A percentile compares a stretch with the other conserved stretches of the same genome.
Evolutionary conservation across 2,888 invertebrate species (phyloP).

Genomic region (Ypsolopha sequella): DNA sequence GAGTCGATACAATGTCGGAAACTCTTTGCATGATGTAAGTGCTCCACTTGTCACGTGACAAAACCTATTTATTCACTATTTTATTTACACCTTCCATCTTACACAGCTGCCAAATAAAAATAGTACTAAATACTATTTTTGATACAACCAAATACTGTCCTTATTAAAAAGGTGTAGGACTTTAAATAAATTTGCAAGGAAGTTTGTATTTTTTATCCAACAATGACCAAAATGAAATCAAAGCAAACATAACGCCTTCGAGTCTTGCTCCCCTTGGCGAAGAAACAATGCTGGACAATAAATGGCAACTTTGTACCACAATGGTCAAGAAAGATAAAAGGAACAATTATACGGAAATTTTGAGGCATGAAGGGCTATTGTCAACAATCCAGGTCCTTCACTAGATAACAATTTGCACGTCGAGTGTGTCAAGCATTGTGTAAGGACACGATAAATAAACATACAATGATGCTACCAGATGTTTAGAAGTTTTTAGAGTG

Average conservation of each 20-base stretch:
- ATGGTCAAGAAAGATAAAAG: constrained; percentile 54
- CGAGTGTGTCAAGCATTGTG: constrained; percentile 46
- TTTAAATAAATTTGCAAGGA: constrained; percentile 8
- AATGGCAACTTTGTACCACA: constrained; percentile 58
- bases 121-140: constrained; percentile 7
- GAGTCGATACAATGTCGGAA: constrained; percentile 15
- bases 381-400: constrained; percentile 31
- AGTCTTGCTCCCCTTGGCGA: constrained; percentile 34
- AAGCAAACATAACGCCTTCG: constrained; percentile 61
- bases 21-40: constrained; percentile 25
- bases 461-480: constrained; percentile 56
- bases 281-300: constrained; percentile 58
- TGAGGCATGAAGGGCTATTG: constrained; percentile 49
- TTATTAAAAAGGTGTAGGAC: constrained; percentile 5
- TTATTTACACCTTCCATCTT: constrained; percentile 25
- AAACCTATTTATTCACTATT: constrained; percentile 55
- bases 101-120: constrained; percentile 6
- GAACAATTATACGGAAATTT: constrained; percentile 65
- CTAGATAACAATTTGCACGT: constrained; percentile 64
- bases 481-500: constrained; percentile 28
- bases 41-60: constrained; percentile 54
- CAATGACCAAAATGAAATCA: constrained; percentile 26
- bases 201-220: constrained; percentile 11
- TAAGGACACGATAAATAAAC: constrained; percentile 54
- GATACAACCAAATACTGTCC: rapidly evolving